A percentile compares a stretch with the other conserved stretches of the same genome.
Conservation (phyloP, 2,797 vertebrate species). For the Lateolabrax maculatus region DNA sequence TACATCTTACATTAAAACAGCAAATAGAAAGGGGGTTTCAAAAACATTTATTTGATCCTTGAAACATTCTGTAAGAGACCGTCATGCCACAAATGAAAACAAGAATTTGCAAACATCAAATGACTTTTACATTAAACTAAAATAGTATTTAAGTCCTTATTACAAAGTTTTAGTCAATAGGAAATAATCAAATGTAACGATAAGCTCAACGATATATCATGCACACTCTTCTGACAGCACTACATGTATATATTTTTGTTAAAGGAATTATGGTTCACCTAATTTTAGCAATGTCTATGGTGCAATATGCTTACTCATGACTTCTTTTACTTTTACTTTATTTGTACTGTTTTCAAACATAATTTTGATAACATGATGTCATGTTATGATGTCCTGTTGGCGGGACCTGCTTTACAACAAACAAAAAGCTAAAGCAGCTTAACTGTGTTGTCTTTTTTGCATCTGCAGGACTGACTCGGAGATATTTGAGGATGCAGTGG, state of each 20-base stretch:
- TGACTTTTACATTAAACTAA: neutral
- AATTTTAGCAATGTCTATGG: neutral
- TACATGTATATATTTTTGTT: neutral
- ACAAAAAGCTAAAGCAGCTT: neutral
- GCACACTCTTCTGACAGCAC: neutral
- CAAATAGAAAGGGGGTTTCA: neutral
- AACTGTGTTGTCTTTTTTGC: constrained; percentile 5
- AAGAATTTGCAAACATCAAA: neutral
- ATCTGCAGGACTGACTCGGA: constrained; percentile 94
- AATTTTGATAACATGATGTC: neutral
- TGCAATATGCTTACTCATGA: neutral
- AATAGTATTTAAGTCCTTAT: neutral
- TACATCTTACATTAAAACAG: neutral
- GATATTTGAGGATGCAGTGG: constrained; percentile 97
- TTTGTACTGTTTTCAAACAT: neutral
- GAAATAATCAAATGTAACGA: neutral
- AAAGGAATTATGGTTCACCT: neutral
- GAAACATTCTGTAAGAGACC: neutral
- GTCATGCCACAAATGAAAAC: neutral
- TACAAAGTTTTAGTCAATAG: neutral
- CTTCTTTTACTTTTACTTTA: neutral
- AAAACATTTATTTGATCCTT: neutral
- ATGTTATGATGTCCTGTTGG: neutral
- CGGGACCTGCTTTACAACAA: neutral
- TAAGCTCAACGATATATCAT: neutral